These are phyloP conservation scores for Phytoseiulus persimilis DNA, from an alignment of 2,888 invertebrate genomes.

Conservation along the genomic window DNA sequence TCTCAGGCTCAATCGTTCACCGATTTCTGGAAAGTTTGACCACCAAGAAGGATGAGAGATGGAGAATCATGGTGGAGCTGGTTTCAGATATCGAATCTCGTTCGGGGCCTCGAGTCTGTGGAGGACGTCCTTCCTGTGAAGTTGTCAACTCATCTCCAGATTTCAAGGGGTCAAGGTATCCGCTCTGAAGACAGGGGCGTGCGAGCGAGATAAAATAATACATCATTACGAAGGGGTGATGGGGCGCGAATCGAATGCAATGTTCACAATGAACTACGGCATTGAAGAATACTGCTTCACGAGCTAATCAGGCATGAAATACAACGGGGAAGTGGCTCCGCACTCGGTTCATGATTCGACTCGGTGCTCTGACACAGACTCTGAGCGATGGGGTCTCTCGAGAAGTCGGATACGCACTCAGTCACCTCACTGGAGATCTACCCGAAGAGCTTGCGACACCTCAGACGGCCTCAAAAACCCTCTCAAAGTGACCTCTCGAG, in stretches of 20 bases:
- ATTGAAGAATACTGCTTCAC: constrained; percentile 7
- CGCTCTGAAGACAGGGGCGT: neutral
- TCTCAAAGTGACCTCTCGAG: too few species aligned
- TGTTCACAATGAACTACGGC: neutral
- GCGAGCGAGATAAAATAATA: neutral
- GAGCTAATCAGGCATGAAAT: constrained; percentile 39
- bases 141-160: too few species aligned
- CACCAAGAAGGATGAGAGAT: too few species aligned
- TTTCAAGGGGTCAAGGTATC: neutral
- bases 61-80: too few species aligned
- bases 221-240: neutral
- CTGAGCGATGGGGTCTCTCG: neutral
- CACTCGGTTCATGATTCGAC: neutral
- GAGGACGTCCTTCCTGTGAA: too few species aligned
- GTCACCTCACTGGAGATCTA: neutral
- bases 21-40: too few species aligned
- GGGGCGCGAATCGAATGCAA: neutral
- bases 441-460: neutral
- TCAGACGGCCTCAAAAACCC: neutral
- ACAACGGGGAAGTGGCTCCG: neutral
- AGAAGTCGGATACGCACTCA: neutral
- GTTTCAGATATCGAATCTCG: too few species aligned
- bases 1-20: too few species aligned
- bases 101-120: too few species aligned
- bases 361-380: neutral